Conservation (phyloP, 2,113 vertebrate species). For the Leucopsar rothschildi region DNA sequence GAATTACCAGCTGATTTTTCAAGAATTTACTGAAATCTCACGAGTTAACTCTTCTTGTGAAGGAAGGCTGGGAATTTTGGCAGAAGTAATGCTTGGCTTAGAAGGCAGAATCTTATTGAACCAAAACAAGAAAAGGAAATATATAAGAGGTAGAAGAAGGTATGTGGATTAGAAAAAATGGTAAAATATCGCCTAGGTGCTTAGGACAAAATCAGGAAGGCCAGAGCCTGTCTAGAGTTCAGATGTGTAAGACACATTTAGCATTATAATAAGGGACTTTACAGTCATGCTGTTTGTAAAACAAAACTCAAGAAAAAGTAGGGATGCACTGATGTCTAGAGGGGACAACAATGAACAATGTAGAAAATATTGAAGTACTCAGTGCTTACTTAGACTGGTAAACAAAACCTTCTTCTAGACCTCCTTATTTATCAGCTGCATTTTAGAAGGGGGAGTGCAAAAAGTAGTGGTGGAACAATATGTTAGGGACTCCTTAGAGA, state of each 20-base stretch:
- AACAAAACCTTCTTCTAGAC: not conserved
- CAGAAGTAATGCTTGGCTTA: not conserved
- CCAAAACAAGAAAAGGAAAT: not conserved
- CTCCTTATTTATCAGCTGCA: not conserved
- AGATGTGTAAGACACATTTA: not conserved
- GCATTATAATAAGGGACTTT: not conserved
- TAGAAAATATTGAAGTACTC: not conserved
- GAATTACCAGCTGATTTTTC: not conserved
- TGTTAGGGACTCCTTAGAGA: not conserved
- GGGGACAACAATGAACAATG: no score
- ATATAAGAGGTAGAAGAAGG: not conserved
- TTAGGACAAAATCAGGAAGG: not conserved
- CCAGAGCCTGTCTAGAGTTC: not conserved
- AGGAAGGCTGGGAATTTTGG: not conserved
- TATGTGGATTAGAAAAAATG: not conserved
- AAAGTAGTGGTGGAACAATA: not conserved
- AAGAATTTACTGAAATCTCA: not conserved
- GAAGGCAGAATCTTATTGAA: not conserved
- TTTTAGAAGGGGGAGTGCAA: not conserved
- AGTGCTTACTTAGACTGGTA: not conserved
- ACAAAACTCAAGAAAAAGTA: not conserved
- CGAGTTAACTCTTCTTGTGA: not conserved
- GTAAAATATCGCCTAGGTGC: not conserved
- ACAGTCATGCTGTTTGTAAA: not conserved
- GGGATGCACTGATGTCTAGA: not conserved